These are phyloP conservation scores for Lordiphosa clarofinis DNA, from an alignment of 1,140 invertebrate species.

Conservation along the genomic window DNA sequence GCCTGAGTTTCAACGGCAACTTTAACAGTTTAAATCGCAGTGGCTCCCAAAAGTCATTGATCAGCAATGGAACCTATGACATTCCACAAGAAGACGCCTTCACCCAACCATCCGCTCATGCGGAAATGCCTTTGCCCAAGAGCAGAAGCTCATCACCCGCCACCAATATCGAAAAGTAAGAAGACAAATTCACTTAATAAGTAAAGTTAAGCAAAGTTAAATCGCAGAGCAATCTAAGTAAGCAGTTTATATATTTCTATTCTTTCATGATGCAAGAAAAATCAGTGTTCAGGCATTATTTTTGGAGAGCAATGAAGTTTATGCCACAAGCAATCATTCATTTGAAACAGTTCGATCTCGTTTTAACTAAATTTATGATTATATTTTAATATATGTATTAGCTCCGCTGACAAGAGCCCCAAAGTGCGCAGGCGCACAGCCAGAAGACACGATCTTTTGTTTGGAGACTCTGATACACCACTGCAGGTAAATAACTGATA, in stretches of 20 bases:
- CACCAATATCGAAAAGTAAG: constrained; percentile 51
- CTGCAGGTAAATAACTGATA: background rate
- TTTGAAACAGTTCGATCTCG: no score
- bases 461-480: constrained; percentile 72
- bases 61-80: constrained; percentile 68
- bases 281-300: no score
- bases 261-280: no score
- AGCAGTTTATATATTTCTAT: no score
- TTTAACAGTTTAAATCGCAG: constrained; percentile 18
- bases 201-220: background rate
- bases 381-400: constrained; percentile 25
- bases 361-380: constrained; percentile 1
- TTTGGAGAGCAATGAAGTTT: no score
- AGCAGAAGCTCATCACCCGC: constrained; percentile 44
- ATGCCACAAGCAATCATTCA: no score
- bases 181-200: no score
- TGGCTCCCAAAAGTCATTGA: constrained; percentile 54
- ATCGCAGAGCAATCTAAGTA: no score
- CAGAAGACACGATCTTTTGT: constrained; percentile 85
- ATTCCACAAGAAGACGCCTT: constrained; percentile 39
- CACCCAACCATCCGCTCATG: background rate
- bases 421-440: constrained; percentile 85
- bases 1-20: constrained; percentile 22
- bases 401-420: constrained; percentile 71
- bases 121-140: constrained; percentile 14